Evolutionary conservation across 2,888 invertebrate species (phyloP).

Genomic region (Crossocerus cetratus): DNA sequence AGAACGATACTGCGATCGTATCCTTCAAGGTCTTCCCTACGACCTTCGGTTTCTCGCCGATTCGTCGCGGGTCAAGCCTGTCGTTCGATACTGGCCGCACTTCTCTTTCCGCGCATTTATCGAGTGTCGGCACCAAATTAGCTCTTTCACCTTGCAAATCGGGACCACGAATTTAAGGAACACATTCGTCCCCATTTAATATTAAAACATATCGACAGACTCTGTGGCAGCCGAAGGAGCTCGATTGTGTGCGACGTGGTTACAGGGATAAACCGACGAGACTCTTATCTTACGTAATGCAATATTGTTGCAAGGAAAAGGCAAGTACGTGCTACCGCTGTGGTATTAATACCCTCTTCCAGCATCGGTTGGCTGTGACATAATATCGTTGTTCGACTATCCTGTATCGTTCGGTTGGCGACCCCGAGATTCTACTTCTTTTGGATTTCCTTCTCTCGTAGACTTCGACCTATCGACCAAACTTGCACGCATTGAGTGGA

Average conservation of each 20-base stretch:
- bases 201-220: too few species aligned
- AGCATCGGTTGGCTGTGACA: neutral
- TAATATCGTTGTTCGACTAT: neutral
- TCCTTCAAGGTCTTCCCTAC: neutral
- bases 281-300: constrained; percentile 28
- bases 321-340: neutral
- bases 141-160: constrained; percentile 24
- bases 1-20: too few species aligned
- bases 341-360: constrained; percentile 26
- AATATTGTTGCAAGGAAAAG: constrained; percentile 25
- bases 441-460: too few species aligned
- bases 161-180: neutral
- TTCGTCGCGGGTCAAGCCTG: constrained; percentile 3
- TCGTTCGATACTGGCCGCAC: constrained; percentile 32
- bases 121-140: constrained; percentile 14
- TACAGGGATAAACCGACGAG: too few species aligned
- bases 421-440: too few species aligned
- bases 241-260: too few species aligned
- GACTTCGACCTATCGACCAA: too few species aligned
- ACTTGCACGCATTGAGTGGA: constrained; percentile 6
- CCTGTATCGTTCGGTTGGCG: too few species aligned
- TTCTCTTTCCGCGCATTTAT: constrained; percentile 27
- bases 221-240: too few species aligned
- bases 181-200: too few species aligned
- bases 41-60: constrained; percentile 47